These are phyloP conservation scores for Leucania comma DNA, from an alignment of 2,888 invertebrate genomes.

Conservation along the genomic window DNA sequence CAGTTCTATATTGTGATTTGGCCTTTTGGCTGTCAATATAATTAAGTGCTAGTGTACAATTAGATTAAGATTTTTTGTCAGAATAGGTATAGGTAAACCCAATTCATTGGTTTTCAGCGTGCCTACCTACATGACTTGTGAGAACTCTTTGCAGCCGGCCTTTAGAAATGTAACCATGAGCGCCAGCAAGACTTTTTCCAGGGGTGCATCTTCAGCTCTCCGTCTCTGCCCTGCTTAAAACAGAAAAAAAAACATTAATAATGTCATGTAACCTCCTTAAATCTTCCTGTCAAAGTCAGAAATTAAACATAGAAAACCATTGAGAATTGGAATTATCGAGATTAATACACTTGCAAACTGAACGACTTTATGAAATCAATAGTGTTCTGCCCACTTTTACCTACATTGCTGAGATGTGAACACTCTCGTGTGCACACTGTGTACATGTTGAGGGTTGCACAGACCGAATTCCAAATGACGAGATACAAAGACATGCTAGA, in stretches of 20 bases:
- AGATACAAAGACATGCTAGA: too few species aligned
- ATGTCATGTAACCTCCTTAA: too few species aligned
- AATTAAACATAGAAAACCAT: not conserved
- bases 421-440: too few species aligned
- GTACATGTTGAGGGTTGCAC: too few species aligned
- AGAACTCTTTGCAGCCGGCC: not conserved
- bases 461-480: too few species aligned
- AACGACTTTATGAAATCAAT: not conserved
- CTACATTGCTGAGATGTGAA: too few species aligned
- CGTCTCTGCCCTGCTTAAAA: not conserved
- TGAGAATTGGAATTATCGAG: not conserved
- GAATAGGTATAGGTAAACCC: not conserved
- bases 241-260: not conserved
- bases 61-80: constrained; percentile 5
- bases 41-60: constrained; percentile 2
- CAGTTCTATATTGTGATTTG: constrained; percentile 17
- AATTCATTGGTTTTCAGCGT: not conserved
- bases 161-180: not conserved
- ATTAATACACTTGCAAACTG: not conserved
- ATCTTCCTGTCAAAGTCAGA: too few species aligned
- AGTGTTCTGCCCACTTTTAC: too few species aligned
- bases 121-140: not conserved
- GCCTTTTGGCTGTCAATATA: constrained; percentile 4
- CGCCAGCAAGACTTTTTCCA: too few species aligned
- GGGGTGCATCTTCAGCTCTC: too few species aligned